Base-by-base conservation (phyloP, 1,140 invertebrate genomes). In the Anthonomus grandis region DNA sequence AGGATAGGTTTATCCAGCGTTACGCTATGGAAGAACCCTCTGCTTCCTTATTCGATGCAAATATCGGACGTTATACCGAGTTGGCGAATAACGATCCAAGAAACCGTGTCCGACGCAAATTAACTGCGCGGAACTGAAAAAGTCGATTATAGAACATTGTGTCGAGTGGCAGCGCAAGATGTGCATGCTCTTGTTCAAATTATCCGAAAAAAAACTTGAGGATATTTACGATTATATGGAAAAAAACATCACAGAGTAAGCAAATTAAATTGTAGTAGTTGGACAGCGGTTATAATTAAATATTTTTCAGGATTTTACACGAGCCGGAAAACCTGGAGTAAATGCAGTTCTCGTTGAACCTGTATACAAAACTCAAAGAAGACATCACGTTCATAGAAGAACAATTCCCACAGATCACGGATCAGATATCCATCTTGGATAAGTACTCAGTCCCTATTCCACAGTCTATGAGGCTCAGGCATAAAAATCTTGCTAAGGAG, bases 141-240 rank as follows among this genome's bases (percentile, higher is more conserved):
- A 82, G 55, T 78, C 85, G 2, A 85, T 94, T 27, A 81, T 89
- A 50, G 79, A 83, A 15, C 87, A 92, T 70, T 93, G 91, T 64
- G 75, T 83, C 9, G 76, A 85, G 56, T 94, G 91, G 92, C 89
- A 93, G 75, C 75, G 83, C 10, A 84, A 86, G 59, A 79, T 93
- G 47, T 84, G 82, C 1, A 74, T 80, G 51, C 70, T 89, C 13
- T 67, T 94, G 9, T 77, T 80, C 45, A 79, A 82, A 60, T 81
- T 88, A 31, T 85, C 87, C 0, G 80, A 82, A 42, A 66, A 64
- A 5, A 83, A 84, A 63, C 78, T 91, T 27, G 76, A 83, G 62
- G 75, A 78, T 38, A 73, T 89, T n/a, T 84, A 83, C 60, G 68
- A 78, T 19, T 86, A 85, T 67, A 79, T 84, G 15, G 68, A 63